Conservation (phyloP, 2,113 vertebrate species). For the Sciurus niger region DNA sequence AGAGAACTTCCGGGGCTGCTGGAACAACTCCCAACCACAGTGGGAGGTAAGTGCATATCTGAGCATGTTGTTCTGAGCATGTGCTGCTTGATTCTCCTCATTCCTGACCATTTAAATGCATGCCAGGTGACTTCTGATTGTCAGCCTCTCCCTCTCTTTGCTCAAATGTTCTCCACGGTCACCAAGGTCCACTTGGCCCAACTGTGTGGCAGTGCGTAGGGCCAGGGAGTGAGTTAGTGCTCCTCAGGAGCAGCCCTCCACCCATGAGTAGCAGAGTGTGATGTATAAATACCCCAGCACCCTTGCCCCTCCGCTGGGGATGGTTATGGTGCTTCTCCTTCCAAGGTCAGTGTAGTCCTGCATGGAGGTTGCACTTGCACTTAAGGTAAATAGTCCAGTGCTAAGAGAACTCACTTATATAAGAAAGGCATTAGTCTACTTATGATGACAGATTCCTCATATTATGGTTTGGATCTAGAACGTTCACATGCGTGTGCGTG, state of each 20-base stretch:
- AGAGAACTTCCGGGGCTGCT: neutral
- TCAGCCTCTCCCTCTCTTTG: neutral
- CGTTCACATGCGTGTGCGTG: too few relatives aligned
- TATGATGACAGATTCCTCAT: too few relatives aligned
- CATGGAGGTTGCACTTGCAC: too few relatives aligned
- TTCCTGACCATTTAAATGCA: neutral
- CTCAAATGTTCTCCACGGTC: neutral
- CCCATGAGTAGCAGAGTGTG: neutral
- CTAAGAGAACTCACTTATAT: too few relatives aligned
- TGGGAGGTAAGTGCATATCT: neutral
- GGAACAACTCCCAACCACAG: neutral
- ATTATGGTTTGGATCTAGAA: too few relatives aligned
- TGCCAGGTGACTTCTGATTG: neutral
- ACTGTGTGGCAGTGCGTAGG: neutral
- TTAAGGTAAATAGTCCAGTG: too few relatives aligned
- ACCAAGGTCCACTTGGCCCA: neutral
- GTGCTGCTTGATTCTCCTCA: neutral
- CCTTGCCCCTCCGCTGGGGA: neutral
- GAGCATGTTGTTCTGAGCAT: neutral
- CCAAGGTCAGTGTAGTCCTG: neutral
- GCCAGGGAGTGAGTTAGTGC: neutral
- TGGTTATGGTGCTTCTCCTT: constrained; percentile 1
- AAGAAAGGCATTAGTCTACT: too few relatives aligned
- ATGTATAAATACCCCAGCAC: neutral
- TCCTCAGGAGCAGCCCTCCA: neutral